Conservation (phyloP, 2,797 vertebrate genomes). For the Malurus leucopterus region DNA sequence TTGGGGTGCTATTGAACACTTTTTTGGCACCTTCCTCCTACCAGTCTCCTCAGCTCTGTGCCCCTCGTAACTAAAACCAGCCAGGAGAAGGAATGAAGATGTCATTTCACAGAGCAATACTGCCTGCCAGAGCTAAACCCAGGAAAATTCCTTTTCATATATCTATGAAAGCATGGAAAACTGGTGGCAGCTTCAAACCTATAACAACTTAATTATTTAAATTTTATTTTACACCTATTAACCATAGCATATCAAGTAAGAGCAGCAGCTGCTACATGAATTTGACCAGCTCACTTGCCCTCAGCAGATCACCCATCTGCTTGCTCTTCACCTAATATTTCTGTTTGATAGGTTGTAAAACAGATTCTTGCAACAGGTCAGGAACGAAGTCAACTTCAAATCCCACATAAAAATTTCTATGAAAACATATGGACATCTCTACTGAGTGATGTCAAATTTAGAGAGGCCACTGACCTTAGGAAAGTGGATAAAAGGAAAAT, state of each 20-base stretch:
- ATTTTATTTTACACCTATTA: constrained; percentile 73
- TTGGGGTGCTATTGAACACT: background rate
- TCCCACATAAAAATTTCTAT: constrained; percentile 87
- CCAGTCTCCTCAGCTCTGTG: background rate
- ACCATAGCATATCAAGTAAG: constrained; percentile 88
- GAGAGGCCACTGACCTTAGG: constrained; percentile 86
- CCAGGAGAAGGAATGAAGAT: background rate
- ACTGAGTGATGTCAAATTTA: constrained; percentile 90
- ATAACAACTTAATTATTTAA: constrained; percentile 43
- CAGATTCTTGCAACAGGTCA: constrained; percentile 48
- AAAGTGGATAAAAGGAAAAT: constrained; percentile 94
- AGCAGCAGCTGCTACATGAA: constrained; percentile 94
- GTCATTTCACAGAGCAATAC: background rate
- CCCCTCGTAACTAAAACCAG: background rate
- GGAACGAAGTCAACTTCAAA: constrained; percentile 70
- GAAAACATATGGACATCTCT: constrained; percentile 94
- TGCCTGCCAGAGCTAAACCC: background rate
- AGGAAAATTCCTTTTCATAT: background rate
- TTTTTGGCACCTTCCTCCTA: background rate
- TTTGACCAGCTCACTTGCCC: constrained; percentile 89
- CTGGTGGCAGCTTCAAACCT: constrained; percentile 26
- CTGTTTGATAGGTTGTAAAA: constrained; percentile 52
- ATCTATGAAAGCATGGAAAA: constrained; percentile 48
- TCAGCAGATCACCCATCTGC: constrained; percentile 92
- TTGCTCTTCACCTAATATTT: constrained; percentile 61